Conservation (phyloP, 2,113 vertebrate species). For the Myotis brandtii region DNA sequence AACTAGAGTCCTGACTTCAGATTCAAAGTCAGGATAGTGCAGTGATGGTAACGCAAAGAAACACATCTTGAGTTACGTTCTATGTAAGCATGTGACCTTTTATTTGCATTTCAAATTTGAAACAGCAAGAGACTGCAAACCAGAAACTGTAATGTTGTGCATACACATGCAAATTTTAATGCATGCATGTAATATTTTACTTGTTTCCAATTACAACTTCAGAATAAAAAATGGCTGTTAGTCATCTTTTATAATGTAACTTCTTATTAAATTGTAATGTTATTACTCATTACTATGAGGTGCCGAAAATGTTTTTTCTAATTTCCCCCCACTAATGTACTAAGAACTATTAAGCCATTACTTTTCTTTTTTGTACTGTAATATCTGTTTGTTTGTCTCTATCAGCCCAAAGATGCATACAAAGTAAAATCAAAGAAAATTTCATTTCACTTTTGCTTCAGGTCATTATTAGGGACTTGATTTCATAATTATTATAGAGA, state of each 20-base stretch:
- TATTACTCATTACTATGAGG: neutral
- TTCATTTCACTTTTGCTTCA: neutral
- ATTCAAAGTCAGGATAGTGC: no score
- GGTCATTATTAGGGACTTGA: neutral
- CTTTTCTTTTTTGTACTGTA: neutral
- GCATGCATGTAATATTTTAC: neutral
- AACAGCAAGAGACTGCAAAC: neutral
- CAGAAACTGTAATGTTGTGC: accelerated
- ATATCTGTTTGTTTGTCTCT: neutral
- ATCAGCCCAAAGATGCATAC: neutral
- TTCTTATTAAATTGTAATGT: neutral
- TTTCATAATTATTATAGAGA: neutral
- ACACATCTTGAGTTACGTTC: neutral
- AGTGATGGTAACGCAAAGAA: neutral
- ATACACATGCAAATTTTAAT: neutral
- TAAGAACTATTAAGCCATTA: neutral
- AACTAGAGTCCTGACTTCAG: neutral
- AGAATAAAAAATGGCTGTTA: neutral
- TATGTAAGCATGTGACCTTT: neutral
- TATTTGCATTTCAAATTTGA: neutral
- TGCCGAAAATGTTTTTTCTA: neutral
- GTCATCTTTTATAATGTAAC: neutral
- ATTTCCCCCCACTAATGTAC: neutral
- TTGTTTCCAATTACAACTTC: neutral
- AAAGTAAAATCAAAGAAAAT: neutral